Base-by-base conservation (phyloP, 2,888 invertebrate genomes). In the Zhuqinia jingwanae region DNA sequence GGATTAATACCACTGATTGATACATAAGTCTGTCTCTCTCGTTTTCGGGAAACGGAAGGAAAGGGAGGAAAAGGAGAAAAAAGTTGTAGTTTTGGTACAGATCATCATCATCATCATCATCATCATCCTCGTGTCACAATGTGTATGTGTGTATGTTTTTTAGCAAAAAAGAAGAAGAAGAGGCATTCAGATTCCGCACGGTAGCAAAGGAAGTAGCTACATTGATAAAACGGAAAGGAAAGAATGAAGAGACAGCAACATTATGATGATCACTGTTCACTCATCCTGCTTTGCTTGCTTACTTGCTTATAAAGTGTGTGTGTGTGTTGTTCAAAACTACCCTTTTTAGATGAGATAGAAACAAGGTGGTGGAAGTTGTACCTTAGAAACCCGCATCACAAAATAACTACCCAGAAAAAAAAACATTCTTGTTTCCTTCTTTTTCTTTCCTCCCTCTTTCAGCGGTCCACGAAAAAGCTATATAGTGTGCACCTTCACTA, bases 1-100 rank as follows among this genome's bases (percentile, higher is more conserved):
- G 68, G 84, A 68, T 84, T 77, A 84, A 77, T 84, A 68, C 68
- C 68, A 77, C 84, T 77, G 84, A 84, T 84, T 84, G 84, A 84
- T 84, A 84, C 84, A 84, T 68, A 84, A 76, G 77, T 77, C 63
- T 77, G 47, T 82, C 75, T 75, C 22, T 70, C 70, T 45, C 65
- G n/a, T 17, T n/a, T 65, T 45, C 20, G 2, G 60, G 47, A 75
- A 83, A 50, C 42, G 68, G 68, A 73, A 60, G 58, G 60, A 56
- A 79, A 65, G 15, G 42, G 27, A 25, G 22, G 22, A 25, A 47
- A 22, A 47, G 68, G 1, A 11, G 58, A 30, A 53, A 25, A 50
- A 25, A 22, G n/a, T 20, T 45, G 65, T 65, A n/a, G 11, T 68
- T 68, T 11, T 30, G 27, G 13, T 15, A 60, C 60, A 27, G 60